These are phyloP conservation scores for Epinephelus moara DNA, from an alignment of 2,113 vertebrate species.

Conservation along the genomic window DNA sequence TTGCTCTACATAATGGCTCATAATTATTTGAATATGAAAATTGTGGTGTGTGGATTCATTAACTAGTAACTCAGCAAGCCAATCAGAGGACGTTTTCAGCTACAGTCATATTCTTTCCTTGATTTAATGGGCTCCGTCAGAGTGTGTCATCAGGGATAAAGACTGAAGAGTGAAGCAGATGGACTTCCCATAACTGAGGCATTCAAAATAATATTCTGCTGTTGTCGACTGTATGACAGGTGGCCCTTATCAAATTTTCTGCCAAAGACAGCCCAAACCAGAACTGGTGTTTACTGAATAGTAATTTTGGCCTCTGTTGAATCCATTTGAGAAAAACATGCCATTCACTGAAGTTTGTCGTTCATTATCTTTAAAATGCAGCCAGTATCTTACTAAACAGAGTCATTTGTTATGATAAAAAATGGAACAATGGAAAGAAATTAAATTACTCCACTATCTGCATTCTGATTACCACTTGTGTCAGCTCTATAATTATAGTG, in stretches of 20 bases:
- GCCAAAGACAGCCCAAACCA: slow-evolving; percentile 17
- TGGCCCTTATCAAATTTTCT: slow-evolving; percentile 19
- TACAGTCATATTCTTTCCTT: too few species aligned
- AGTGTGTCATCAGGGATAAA: background rate
- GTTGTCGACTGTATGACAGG: slow-evolving; percentile 26
- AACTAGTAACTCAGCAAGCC: background rate
- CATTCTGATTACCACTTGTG: slow-evolving; percentile 47
- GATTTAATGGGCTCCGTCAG: background rate
- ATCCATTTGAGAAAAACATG: slow-evolving; percentile 29
- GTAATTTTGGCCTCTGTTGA: slow-evolving; percentile 27
- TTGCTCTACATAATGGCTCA: background rate
- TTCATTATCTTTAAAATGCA: slow-evolving; percentile 37
- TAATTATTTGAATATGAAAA: background rate
- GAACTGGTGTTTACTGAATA: slow-evolving; percentile 26
- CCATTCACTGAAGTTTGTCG: slow-evolving; percentile 12
- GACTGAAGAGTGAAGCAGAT: slow-evolving; percentile 26
- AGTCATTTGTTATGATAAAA: slow-evolving; percentile 7
- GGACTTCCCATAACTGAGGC: background rate
- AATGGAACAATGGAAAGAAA: slow-evolving; percentile 7
- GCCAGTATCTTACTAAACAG: background rate
- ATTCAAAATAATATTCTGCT: slow-evolving; percentile 21
- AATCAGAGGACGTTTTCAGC: background rate
- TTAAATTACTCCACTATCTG: slow-evolving; percentile 33
- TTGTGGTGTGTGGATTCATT: background rate
- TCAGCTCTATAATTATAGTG: slow-evolving; percentile 49